Evolutionary conservation across 2,888 invertebrate species (phyloP), one percentile per base, ranked within the genome.

Genomic region (Caenorhabditis angaria): DNA sequence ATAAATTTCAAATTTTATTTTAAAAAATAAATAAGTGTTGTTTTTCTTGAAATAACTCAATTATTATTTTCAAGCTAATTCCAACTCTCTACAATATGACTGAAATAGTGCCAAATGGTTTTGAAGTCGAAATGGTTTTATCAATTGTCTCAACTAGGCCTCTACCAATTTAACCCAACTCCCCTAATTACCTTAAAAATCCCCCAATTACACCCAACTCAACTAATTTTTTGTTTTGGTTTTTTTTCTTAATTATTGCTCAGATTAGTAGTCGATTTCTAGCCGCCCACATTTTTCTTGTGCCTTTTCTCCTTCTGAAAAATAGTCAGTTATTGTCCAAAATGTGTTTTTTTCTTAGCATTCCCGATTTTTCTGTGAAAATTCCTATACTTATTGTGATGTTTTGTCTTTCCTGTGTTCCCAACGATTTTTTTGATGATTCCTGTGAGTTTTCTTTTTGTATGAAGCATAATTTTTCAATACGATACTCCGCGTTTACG

Each of bases 121-220:
- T 85, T 64, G 77, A 78, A 67, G 78, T 86, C 35, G 85, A 85
- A 66, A 66, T 85, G 24, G 81, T 82, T 35, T 60, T 86, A 12
- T 74, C 81, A 8, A 77, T 85, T 51, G 75, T 85, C 22, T 80
- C 83, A 20, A 78, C 78, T 12, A 4, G 47, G 14, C 58, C 47
- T 22, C 12, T 58, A 12, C 25, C 41, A 22, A 58, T 47, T 47
- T 58, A 47, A 41, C 24, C 6, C 12, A 27, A 27, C 12, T 54
- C 18, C 41, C 14, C 41, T 41, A 18, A 3, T 41, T 41, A 5
- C 10, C 3, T 41, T 41, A 41, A 18, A 41, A 41, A 41, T 22
- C 12, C 47, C 12, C 25, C 41, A 22, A 58, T 47, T 47, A 47
- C 24, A 41, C 24, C 6, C 12, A 27, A 27, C 12, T 54, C 18